phyloP scores from a whole-genome alignment of 1,140 invertebrate species.

The Drosophila lacertosa region DNA sequence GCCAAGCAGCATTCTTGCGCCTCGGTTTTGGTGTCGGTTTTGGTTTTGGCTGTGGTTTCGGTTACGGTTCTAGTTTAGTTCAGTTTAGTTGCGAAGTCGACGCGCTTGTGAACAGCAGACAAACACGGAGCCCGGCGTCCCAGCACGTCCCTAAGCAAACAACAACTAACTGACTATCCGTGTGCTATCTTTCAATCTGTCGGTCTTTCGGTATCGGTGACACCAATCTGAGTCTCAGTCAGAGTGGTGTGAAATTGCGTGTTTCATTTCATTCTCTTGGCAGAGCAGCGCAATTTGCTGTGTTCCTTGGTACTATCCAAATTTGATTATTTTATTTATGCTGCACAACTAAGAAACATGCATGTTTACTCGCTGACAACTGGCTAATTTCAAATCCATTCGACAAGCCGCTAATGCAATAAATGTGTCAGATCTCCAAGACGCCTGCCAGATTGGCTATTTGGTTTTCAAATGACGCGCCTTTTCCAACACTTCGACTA shows the following conservation, averaged over 20 bases:
- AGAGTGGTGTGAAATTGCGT: constrained; percentile 1
- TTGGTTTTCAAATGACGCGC: constrained; percentile 2
- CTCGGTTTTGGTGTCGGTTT: background rate
- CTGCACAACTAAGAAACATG: constrained; percentile 19
- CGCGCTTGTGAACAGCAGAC: constrained; percentile 60
- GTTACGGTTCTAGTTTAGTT: background rate
- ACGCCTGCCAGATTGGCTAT: background rate
- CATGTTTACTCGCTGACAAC: constrained; percentile 20
- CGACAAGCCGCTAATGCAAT: constrained; percentile 25
- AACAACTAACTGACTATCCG: constrained; percentile 40
- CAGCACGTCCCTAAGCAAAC: constrained; percentile 41
- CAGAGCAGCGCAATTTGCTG: constrained; percentile 29
- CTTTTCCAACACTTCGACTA: constrained; percentile 23
- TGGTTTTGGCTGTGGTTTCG: no score
- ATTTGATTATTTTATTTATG: constrained; percentile 17
- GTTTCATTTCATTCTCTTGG: constrained; percentile 22
- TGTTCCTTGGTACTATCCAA: constrained; percentile 6
- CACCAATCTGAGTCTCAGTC: constrained; percentile 4
- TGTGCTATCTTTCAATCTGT: constrained; percentile 49
- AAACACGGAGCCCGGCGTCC: constrained; percentile 39
- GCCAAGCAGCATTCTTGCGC: background rate
- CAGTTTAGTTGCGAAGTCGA: constrained; percentile 68
- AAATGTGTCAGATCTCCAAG: constrained; percentile 35
- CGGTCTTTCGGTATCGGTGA: constrained; percentile 31
- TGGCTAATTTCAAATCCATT: background rate